Percentiles rank a stretch among this genome's conserved stretches.
These are phyloP conservation scores for Aspidiotus rigidus DNA, from an alignment of 2,888 invertebrate genomes.

Conservation along the genomic window DNA sequence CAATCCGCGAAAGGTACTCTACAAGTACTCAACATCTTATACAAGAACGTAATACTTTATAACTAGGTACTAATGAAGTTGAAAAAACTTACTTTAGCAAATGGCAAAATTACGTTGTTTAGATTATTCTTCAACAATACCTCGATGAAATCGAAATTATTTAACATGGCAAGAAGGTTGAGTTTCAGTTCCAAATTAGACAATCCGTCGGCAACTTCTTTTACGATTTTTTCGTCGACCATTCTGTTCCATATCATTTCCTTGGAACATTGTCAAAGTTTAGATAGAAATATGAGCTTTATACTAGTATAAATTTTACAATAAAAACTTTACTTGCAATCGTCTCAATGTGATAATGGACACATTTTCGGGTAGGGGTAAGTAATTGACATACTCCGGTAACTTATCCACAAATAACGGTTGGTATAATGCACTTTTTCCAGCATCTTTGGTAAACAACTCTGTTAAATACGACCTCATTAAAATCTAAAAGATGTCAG, in stretches of 20 bases:
- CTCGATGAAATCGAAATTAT: constrained; percentile 11
- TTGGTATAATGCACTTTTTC: neutral
- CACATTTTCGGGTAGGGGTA: constrained; percentile 3
- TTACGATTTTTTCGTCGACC: constrained; percentile 12
- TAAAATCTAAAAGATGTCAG: constrained; percentile 14
- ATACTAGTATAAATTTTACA: neutral
- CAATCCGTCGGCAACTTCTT: constrained; percentile 15
- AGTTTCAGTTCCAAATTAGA: constrained; percentile 16
- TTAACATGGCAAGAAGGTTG: constrained; percentile 22
- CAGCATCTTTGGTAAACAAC: neutral
- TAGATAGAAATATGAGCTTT: constrained; percentile 3
- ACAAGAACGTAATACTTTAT: neutral
- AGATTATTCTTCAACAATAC: constrained; percentile 20
- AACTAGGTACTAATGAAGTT: neutral
- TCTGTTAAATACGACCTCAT: constrained; percentile 17
- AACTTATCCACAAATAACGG: constrained; percentile 21
- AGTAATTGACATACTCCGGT: constrained; percentile 14
- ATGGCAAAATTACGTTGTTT: constrained; percentile 13
- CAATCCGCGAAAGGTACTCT: neutral
- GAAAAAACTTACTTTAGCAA: constrained; percentile 10
- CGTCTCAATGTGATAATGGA: constrained; percentile 11
- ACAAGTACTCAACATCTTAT: neutral
- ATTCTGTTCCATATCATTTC: constrained; percentile 24
- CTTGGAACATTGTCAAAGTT: neutral
- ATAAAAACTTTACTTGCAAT: constrained; percentile 13